Percentiles rank a stretch among this genome's conserved stretches.
These are phyloP conservation scores for Montipora cactus DNA, from an alignment of 64 coral and sea anemone genomes.

Conservation along the genomic window DNA sequence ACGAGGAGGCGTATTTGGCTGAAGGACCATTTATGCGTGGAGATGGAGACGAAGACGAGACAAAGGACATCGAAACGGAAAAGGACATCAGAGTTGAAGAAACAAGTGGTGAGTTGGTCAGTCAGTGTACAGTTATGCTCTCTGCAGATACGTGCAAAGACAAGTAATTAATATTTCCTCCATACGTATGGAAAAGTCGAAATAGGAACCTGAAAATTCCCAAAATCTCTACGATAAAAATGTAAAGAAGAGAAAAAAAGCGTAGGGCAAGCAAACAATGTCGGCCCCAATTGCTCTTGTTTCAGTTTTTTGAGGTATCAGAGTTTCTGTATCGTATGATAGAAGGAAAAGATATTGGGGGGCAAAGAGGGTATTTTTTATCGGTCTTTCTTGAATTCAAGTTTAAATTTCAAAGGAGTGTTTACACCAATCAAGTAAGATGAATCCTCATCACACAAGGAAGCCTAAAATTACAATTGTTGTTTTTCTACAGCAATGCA, in stretches of 20 bases:
- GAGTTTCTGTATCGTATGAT: too few species aligned
- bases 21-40: constrained; percentile 17
- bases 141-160: not conserved
- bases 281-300: too few species aligned
- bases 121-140: not conserved
- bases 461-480: not conserved
- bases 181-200: too few species aligned
- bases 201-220: too few species aligned
- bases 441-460: not conserved
- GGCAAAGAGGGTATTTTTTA: too few species aligned
- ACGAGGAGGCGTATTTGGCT: constrained; percentile 10
- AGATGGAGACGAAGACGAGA: not conserved
- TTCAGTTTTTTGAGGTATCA: too few species aligned
- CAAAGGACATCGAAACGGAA: not conserved
- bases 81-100: not conserved
- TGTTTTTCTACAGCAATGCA: not conserved
- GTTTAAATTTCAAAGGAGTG: not conserved
- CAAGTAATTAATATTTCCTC: not conserved
- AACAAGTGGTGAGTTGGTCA: not conserved
- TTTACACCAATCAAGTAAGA: not conserved
- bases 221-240: too few species aligned
- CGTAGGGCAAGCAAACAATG: too few species aligned
- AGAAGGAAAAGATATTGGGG: too few species aligned
- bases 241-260: too few species aligned
- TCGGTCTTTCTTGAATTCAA: too few species aligned